These are phyloP conservation scores for Eurypyga helias DNA, from an alignment of 2,113 vertebrate genomes.

Conservation along the genomic window DNA sequence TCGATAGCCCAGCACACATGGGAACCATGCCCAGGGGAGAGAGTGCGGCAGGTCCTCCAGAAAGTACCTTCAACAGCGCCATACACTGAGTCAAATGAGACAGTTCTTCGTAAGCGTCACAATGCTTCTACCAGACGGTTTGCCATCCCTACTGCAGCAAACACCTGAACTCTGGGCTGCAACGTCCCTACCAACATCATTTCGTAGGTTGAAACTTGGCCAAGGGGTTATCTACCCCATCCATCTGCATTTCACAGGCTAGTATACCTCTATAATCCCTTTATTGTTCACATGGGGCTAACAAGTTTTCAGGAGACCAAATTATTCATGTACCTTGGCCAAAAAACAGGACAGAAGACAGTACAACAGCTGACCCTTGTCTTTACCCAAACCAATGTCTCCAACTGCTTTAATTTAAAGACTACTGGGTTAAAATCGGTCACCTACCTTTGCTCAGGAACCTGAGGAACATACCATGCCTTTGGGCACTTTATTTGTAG, in stretches of 20 bases:
- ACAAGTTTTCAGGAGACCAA: background rate
- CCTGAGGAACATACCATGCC: background rate
- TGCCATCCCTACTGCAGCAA: background rate
- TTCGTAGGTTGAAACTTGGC: background rate
- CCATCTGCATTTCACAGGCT: background rate
- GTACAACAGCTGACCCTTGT: background rate
- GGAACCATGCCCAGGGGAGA: background rate
- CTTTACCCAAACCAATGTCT: background rate
- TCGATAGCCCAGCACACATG: background rate
- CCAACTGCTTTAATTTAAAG: background rate
- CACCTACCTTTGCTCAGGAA: background rate
- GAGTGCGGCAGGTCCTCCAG: background rate
- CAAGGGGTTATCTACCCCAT: background rate
- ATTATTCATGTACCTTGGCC: accelerated
- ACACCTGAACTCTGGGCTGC: background rate
- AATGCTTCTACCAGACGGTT: background rate
- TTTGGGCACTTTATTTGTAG: background rate
- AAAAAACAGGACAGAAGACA: background rate
- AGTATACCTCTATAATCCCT: background rate
- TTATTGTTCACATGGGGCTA: accelerated
- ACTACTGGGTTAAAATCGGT: background rate
- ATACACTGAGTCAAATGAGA: background rate
- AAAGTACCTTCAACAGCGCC: background rate
- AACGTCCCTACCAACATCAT: background rate
- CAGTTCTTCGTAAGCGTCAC: background rate